Evolutionary conservation across 1,140 invertebrate genomes (phyloP).

Genomic region (Dolichoris vasculosae): DNA sequence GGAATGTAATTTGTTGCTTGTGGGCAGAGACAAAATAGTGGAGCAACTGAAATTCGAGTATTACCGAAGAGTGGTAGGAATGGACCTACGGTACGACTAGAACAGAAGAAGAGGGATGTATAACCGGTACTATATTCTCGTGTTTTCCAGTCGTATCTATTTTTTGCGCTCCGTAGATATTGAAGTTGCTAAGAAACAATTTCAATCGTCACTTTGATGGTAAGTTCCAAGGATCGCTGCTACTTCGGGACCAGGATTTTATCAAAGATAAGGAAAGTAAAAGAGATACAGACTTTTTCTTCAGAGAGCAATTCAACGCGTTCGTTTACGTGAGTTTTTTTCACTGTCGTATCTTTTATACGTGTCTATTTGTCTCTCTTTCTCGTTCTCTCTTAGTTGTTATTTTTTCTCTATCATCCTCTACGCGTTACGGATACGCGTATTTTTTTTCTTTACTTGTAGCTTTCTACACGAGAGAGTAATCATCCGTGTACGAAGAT

Average conservation of each 20-base stretch:
- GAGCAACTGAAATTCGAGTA: background rate
- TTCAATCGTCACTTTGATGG: conserved; percentile 43
- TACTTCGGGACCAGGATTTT: background rate
- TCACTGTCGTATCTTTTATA: background rate
- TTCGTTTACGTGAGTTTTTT: background rate
- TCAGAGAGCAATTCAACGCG: background rate
- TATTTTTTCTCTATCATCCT: too few species aligned
- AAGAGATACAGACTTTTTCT: background rate
- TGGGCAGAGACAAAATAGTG: background rate
- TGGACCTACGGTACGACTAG: background rate
- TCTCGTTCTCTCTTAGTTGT: too few species aligned
- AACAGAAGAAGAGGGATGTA: background rate
- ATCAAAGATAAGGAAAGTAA: background rate
- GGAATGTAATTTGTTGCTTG: conserved; percentile 30
- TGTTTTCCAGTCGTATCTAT: background rate
- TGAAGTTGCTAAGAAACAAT: conserved; percentile 23
- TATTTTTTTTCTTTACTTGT: background rate
- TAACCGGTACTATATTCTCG: background rate
- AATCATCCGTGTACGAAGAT: background rate
- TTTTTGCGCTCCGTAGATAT: conserved; percentile 5
- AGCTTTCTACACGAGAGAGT: background rate
- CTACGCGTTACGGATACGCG: background rate
- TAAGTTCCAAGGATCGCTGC: background rate
- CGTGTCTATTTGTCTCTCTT: background rate
- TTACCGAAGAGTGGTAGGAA: conserved; percentile 2